Percentiles rank a stretch among this genome's conserved stretches.
phyloP scores from a whole-genome alignment of 30 jellyfish, hydroid and myxozoan species.

The Cassiopea andromeda region DNA sequence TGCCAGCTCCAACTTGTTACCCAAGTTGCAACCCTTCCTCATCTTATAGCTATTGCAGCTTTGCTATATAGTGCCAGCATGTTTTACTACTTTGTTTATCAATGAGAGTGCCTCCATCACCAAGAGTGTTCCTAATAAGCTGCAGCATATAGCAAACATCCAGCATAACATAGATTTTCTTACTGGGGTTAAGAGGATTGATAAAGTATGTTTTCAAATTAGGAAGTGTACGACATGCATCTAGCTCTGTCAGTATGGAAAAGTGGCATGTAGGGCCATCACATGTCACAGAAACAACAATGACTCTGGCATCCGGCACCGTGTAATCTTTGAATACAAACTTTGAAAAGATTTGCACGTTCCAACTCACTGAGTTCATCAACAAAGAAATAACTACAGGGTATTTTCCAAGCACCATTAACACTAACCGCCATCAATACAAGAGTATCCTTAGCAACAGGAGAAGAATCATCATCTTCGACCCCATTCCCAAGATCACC shows the following conservation, averaged over 20 bases:
- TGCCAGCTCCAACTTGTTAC: too few relatives aligned
- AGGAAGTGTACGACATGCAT: conserved; percentile 24
- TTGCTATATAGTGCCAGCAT: conserved; percentile 30
- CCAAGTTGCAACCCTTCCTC: too few relatives aligned
- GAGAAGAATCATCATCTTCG: conserved; percentile 65
- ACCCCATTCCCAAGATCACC: conserved; percentile 56
- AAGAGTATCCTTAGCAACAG: conserved; percentile 70
- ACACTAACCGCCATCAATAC: conserved; percentile 69
- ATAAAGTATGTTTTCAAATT: conserved; percentile 41
- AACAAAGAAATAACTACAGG: conserved; percentile 60
- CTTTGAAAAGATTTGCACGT: conserved; percentile 60
- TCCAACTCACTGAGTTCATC: conserved; percentile 73
- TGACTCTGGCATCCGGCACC: conserved; percentile 32
- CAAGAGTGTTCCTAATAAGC: conserved; percentile 74
- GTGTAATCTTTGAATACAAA: conserved; percentile 36
- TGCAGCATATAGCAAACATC: conserved; percentile 90
- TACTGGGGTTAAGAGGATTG: conserved; percentile 47
- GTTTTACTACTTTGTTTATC: conserved; percentile 53
- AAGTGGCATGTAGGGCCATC: conserved; percentile 82
- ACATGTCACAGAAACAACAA: conserved; percentile 41
- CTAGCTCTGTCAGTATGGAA: conserved; percentile 58
- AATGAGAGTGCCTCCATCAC: conserved; percentile 61
- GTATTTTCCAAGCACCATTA: conserved; percentile 68
- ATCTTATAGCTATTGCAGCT: conserved; percentile 60
- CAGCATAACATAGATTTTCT: conserved; percentile 37